phyloP scores from a whole-genome alignment of 2,113 vertebrate genomes.

The Heterotilapia buettikoferi region DNA sequence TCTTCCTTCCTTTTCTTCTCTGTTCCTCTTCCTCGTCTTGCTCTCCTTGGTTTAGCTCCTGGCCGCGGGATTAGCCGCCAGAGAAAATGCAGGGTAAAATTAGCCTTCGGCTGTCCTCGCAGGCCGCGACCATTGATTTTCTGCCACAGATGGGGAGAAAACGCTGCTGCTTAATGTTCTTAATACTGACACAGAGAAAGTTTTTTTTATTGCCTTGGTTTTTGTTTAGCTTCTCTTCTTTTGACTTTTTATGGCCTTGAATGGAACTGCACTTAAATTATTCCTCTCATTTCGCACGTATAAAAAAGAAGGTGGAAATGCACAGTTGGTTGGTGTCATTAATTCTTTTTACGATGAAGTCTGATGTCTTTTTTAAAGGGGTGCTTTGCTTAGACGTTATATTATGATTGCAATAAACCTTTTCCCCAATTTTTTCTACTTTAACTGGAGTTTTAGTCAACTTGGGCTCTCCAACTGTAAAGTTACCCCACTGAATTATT shows the following conservation, averaged over 20 bases:
- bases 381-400: background rate
- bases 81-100: constrained; percentile 74
- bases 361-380: background rate
- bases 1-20: constrained; percentile 60
- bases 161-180: constrained; percentile 63
- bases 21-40: constrained; percentile 49
- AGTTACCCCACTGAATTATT: background rate
- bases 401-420: background rate
- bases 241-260: background rate
- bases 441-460: background rate
- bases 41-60: constrained; percentile 57
- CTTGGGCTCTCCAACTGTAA: background rate
- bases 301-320: background rate
- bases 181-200: constrained; percentile 56
- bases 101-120: constrained; percentile 52
- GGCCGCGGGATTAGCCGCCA: constrained; percentile 77
- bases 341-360: background rate
- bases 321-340: background rate
- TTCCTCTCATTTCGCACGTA: background rate
- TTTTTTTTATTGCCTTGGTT: constrained; percentile 32
- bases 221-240: constrained; percentile 51
- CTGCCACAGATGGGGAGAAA: constrained; percentile 67
- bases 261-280: background rate
- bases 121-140: constrained; percentile 73
- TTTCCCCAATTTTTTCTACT: background rate